Conservation (phyloP, 2,113 vertebrate genomes). For the Echinops telfairi region DNA sequence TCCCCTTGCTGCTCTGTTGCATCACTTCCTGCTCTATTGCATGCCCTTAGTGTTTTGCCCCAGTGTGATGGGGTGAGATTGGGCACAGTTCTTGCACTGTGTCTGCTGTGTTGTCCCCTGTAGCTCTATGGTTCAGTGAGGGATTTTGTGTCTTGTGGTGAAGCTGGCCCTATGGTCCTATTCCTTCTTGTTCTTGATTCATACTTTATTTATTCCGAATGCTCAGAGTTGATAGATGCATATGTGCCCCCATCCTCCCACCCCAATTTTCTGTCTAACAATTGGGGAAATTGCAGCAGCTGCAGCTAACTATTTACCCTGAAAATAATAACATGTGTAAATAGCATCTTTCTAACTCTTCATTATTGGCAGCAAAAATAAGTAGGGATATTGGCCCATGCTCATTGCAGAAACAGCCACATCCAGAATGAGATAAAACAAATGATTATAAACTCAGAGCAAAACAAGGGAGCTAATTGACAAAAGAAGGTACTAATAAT, state of each 20-base stretch:
- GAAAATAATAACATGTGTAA: slow-evolving; percentile 70
- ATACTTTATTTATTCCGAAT: slow-evolving; percentile 56
- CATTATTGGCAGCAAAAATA: slow-evolving; percentile 72
- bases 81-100: too few relatives aligned
- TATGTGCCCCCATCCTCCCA: background rate
- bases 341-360: slow-evolving; percentile 66
- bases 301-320: slow-evolving; percentile 72
- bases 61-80: too few relatives aligned
- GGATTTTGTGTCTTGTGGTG: too few relatives aligned
- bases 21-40: too few relatives aligned
- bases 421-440: slow-evolving; percentile 69
- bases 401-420: slow-evolving; percentile 52
- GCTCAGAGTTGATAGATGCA: background rate
- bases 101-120: too few relatives aligned
- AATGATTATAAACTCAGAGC: slow-evolving; percentile 68
- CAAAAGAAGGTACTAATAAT: slow-evolving; percentile 60
- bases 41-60: too few relatives aligned
- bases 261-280: slow-evolving; percentile 61
- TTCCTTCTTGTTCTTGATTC: slow-evolving; percentile 21
- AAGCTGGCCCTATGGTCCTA: background rate
- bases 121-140: too few relatives aligned
- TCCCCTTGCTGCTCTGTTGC: too few relatives aligned
- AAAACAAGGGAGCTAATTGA: slow-evolving; percentile 68
- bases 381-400: slow-evolving; percentile 56
- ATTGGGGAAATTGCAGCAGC: slow-evolving; percentile 73